These are phyloP conservation scores for Gallirallus australis DNA, from an alignment of 2,797 vertebrate species.

Conservation along the genomic window DNA sequence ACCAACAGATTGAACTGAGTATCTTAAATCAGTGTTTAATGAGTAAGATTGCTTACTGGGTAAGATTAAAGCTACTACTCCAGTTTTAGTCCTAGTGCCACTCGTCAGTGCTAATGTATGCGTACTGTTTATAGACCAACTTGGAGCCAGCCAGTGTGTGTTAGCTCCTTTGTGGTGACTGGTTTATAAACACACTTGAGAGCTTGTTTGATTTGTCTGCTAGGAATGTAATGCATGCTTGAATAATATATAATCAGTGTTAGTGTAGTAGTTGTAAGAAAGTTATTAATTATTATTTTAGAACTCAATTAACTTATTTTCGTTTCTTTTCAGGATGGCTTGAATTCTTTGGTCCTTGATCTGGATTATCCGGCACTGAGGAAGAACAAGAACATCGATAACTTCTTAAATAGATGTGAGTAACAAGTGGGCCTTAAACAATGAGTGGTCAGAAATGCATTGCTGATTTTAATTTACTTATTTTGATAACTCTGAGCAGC, in stretches of 20 bases:
- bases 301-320: slow-evolving; percentile 26
- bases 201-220: slow-evolving; percentile 31
- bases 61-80: slow-evolving; percentile 1
- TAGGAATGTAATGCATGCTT: slow-evolving; percentile 30
- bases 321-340: slow-evolving; percentile 87
- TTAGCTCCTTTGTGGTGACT: neutral
- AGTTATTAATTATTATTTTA: slow-evolving; percentile 23
- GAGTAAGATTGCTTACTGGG: neutral
- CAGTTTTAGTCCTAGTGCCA: neutral
- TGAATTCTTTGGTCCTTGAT: slow-evolving; percentile 96
- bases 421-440: slow-evolving; percentile 75
- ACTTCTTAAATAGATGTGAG: slow-evolving; percentile 98
- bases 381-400: slow-evolving; percentile 99
- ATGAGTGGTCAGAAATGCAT: neutral
- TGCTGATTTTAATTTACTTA: neutral
- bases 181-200: slow-evolving; percentile 44
- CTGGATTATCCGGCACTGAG: slow-evolving; percentile 96
- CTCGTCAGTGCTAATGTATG: slow-evolving; percentile 45
- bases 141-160: neutral
- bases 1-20: neutral
- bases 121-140: slow-evolving; percentile 66
- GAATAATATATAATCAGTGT: neutral
- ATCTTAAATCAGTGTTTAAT: slow-evolving; percentile 4
- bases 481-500: neutral
- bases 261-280: neutral